A percentile compares a stretch with the other conserved stretches of the same genome.
phyloP scores from a whole-genome alignment of 2,797 vertebrate genomes.

The Sparus aurata region DNA sequence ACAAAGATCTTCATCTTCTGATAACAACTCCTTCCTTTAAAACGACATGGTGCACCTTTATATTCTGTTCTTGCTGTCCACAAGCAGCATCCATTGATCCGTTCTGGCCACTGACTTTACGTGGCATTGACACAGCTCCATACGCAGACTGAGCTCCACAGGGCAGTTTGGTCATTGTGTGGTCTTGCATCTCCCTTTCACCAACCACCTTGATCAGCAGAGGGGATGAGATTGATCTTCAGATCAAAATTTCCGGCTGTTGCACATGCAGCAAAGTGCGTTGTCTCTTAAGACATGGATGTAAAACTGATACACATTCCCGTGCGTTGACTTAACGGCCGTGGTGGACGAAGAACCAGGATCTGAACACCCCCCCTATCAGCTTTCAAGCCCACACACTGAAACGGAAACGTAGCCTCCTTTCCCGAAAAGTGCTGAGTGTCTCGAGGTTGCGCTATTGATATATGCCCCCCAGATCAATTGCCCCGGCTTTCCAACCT shows the following conservation, averaged over 20 bases:
- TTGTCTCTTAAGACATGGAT: slow-evolving; percentile 30
- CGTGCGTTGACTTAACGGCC: slow-evolving; percentile 15
- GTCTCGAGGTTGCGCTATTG: slow-evolving; percentile 64
- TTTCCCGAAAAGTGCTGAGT: slow-evolving; percentile 70
- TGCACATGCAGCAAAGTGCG: slow-evolving; percentile 54
- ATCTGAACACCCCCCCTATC: slow-evolving; percentile 48
- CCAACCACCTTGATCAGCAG: slow-evolving; percentile 33
- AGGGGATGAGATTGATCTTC: slow-evolving; percentile 49
- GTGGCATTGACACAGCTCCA: not conserved
- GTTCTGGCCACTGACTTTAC: not conserved
- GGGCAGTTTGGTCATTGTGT: slow-evolving; percentile 12
- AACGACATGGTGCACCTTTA: too few relatives aligned
- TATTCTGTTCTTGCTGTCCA: not conserved
- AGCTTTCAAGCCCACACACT: slow-evolving; percentile 54
- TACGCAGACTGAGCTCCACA: not conserved
- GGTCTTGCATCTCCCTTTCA: slow-evolving; percentile 18
- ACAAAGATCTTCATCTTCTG: too few relatives aligned
- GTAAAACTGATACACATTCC: slow-evolving; percentile 62
- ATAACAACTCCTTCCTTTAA: too few relatives aligned
- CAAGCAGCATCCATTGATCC: not conserved
- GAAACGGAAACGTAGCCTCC: slow-evolving; percentile 48
- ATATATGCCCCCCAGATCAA: slow-evolving; percentile 66
- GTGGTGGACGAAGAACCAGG: not conserved
- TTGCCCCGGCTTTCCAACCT: slow-evolving; percentile 63
- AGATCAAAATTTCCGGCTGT: slow-evolving; percentile 48